phyloP scores from a whole-genome alignment of 2,113 vertebrate genomes.

The Gymnarchus niloticus region DNA sequence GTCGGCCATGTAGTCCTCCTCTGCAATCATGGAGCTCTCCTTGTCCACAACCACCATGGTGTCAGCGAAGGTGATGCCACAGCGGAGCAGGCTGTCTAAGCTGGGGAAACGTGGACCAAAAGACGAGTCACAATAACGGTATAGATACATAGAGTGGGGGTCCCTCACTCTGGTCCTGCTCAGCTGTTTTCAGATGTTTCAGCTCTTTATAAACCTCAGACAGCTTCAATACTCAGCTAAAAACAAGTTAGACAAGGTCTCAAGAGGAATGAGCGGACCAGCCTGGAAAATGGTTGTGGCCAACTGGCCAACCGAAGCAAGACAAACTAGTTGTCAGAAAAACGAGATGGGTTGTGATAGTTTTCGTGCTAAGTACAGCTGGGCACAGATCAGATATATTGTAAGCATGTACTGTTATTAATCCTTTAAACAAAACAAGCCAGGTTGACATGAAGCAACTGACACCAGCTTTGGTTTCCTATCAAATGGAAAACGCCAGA shows the following conservation, averaged over 20 bases:
- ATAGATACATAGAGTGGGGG: too few relatives aligned
- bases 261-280: neutral
- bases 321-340: neutral
- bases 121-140: neutral
- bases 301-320: neutral
- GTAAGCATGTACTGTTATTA: neutral
- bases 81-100: conserved; percentile 70
- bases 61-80: conserved; percentile 71
- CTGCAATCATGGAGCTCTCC: conserved; percentile 76
- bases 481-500: neutral
- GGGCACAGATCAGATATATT: neutral
- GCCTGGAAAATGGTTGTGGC: neutral
- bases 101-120: conserved; percentile 32
- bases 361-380: neutral
- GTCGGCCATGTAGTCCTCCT: conserved; percentile 78
- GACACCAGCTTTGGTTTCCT: neutral
- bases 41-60: conserved; percentile 79
- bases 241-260: neutral
- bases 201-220: neutral
- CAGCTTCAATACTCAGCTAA: neutral
- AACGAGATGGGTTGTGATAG: neutral
- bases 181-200: neutral
- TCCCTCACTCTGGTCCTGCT: neutral
- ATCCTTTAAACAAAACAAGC: neutral
- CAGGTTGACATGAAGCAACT: neutral